Base-by-base conservation (phyloP, 1,140 invertebrate genomes). In the Amyelois transitella region DNA sequence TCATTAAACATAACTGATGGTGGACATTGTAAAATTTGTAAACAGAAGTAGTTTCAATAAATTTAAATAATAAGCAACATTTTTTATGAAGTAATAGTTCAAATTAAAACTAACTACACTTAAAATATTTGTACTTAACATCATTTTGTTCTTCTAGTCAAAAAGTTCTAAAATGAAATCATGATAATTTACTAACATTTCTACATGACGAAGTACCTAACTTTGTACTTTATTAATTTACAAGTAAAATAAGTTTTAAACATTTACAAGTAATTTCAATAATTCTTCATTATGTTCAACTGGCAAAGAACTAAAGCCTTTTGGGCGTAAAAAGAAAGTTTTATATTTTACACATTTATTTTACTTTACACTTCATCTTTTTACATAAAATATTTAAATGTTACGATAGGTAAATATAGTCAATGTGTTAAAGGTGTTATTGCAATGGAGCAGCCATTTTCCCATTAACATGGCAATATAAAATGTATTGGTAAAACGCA, bases 1-100 rank as follows among this genome's bases (percentile, higher is more conserved):
- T 55, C 64, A 63, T 56, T 58, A 38, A 38, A n/a, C n/a, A 24
- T 24, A 6, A 51, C 53, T 53, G 17, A 38, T 38, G 32, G n/a
- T 38, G 32, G 32, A 38, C 32, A 38, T 38, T n/a, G 1, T 38
- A 38, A 14, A 38, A 38, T 38, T 38, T 38, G 17, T 38, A 38
- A 38, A 38, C 32, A 14, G 32, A n/a, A 38, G 32, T 38, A 38
- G 32, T n/a, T 38, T 14, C 7, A 38, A 38, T 38, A 50, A 53
- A 47, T 61, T 22, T n/a, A 53, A 44, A 24, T 25, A 24, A 59
- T 55, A 51, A 28, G 25, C 25, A 28, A 28, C 25, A 28, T 14
- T 38, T 38, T 38, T 14, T 38, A 38, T 14, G n/a, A 2, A 38
- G 2, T 2, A 38, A 38, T 38, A 38, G 32, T 38, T 38, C n/a